Conservation (phyloP, 1,140 invertebrate genomes). For the Luehdorfia chinensis region DNA sequence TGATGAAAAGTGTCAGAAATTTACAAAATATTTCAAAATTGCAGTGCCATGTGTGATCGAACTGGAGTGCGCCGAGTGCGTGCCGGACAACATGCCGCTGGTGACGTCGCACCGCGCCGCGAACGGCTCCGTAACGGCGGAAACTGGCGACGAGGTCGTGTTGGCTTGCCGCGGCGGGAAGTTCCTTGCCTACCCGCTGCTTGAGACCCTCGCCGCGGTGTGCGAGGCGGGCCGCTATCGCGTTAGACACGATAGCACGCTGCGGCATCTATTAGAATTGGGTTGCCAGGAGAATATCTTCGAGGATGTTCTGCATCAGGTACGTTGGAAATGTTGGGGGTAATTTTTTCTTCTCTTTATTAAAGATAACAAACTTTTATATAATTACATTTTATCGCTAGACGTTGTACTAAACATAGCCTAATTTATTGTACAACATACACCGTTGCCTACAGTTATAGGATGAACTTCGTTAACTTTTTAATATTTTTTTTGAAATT, state of each 20-base stretch:
- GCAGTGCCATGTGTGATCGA: conserved; percentile 58
- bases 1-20: too few relatives aligned
- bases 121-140: conserved; percentile 28
- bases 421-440: too few relatives aligned
- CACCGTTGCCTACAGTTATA: too few relatives aligned
- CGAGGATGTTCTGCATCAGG: conserved; percentile 62
- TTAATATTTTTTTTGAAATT: too few relatives aligned
- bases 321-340: conserved; percentile 7
- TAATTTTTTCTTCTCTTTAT: not conserved
- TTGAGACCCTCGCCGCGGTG: conserved; percentile 27
- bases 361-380: too few relatives aligned
- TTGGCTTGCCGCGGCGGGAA: conserved; percentile 55
- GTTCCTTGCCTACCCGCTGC: conserved; percentile 51
- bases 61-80: conserved; percentile 56
- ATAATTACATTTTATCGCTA: too few relatives aligned
- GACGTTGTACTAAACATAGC: too few relatives aligned
- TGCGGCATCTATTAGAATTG: conserved; percentile 53
- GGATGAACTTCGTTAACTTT: too few relatives aligned
- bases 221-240: conserved; percentile 55
- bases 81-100: conserved; percentile 65
- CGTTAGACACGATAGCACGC: conserved; percentile 30
- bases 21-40: too few relatives aligned
- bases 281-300: conserved; percentile 66
- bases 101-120: conserved; percentile 54
- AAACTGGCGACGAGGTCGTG: conserved; percentile 44